Evolutionary conservation across 2,797 vertebrate species (phyloP).

Genomic region (Sebastes hubbsi): DNA sequence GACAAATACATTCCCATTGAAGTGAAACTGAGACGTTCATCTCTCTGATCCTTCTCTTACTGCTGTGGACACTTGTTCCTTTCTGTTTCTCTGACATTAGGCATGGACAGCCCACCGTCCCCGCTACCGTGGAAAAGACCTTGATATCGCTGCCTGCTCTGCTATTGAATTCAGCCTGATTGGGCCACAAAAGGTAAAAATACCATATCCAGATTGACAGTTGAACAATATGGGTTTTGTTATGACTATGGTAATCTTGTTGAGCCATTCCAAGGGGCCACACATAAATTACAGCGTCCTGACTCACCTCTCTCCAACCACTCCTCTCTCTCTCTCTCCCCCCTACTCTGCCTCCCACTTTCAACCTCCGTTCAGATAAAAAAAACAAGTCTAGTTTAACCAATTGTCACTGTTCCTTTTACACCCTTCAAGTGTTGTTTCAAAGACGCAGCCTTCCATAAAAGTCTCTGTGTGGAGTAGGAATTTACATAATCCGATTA

Average conservation of each 20-base stretch:
- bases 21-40: constrained; percentile 74
- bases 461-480: constrained; percentile 88
- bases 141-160: constrained; percentile 63
- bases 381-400: constrained; percentile 80
- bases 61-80: constrained; percentile 67
- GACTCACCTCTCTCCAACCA: constrained; percentile 62
- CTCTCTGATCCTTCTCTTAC: constrained; percentile 66
- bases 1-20: constrained; percentile 68
- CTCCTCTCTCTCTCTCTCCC: constrained; percentile 10
- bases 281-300: constrained; percentile 79
- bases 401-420: constrained; percentile 83
- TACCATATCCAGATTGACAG: constrained; percentile 82
- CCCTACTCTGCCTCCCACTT: constrained; percentile 64
- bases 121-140: constrained; percentile 49
- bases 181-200: constrained; percentile 78
- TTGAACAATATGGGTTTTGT: constrained; percentile 83
- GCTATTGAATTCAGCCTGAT: constrained; percentile 70
- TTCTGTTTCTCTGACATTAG: constrained; percentile 67
- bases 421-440: constrained; percentile 88
- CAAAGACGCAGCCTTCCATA: constrained; percentile 85
- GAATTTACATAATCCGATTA: constrained; percentile 99
- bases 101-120: constrained; percentile 62
- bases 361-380: constrained; percentile 67
- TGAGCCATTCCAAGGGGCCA: constrained; percentile 79
- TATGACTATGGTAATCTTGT: constrained; percentile 83